A percentile compares a stretch with the other conserved stretches of the same genome.
phyloP scores from a whole-genome alignment of 2,888 invertebrate species.

The Oscheius sp. region DNA sequence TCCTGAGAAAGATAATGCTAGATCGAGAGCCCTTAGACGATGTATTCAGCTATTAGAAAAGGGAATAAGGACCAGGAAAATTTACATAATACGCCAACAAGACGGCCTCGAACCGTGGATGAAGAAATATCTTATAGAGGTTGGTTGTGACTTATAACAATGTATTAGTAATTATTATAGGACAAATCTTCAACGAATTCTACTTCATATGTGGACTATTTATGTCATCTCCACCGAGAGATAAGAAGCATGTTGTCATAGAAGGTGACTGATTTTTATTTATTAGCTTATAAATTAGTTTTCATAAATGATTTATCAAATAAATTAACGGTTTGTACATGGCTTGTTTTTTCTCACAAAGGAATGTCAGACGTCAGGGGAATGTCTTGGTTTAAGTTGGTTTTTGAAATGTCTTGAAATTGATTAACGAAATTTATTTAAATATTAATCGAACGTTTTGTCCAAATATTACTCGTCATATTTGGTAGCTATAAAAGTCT shows the following conservation, averaged over 20 bases:
- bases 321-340: too few species aligned
- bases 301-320: too few species aligned
- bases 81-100: constrained; percentile 89
- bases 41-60: constrained; percentile 80
- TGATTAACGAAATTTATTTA: too few species aligned
- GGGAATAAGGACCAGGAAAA: constrained; percentile 74
- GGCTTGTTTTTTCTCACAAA: too few species aligned
- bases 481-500: too few species aligned
- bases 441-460: too few species aligned
- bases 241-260: constrained; percentile 88
- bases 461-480: too few species aligned
- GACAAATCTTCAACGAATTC: constrained; percentile 71
- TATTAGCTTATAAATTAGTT: too few species aligned
- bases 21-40: constrained; percentile 79
- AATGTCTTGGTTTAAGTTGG: too few species aligned
- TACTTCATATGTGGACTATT: constrained; percentile 91
- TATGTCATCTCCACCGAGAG: constrained; percentile 99
- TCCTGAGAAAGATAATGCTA: constrained; percentile 78
- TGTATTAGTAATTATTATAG: constrained; percentile 31
- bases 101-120: constrained; percentile 92
- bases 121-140: constrained; percentile 94
- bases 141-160: constrained; percentile 73
- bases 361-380: too few species aligned
- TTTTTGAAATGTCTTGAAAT: too few species aligned
- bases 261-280: too few species aligned